phyloP scores from a whole-genome alignment of 1,140 invertebrate species.

The Yoshiicerus persimilis region DNA sequence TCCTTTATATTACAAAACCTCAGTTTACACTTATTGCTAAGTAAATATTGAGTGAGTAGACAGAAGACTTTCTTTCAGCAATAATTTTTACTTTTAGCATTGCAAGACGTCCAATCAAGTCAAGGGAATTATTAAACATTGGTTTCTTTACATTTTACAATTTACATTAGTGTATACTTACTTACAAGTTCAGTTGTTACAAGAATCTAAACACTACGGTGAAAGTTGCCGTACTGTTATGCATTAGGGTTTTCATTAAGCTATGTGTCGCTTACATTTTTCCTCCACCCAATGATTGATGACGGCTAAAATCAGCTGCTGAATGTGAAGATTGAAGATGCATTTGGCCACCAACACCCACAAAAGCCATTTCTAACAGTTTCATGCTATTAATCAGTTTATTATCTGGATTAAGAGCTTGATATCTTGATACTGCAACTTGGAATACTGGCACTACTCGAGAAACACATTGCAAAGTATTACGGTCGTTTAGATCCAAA shows the following conservation, averaged over 20 bases:
- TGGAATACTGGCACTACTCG: conserved; percentile 46
- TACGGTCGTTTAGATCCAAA: conserved; percentile 28
- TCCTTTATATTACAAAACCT: background rate
- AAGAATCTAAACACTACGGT: background rate
- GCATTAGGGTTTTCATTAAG: background rate
- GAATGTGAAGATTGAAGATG: background rate
- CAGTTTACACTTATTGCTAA: background rate
- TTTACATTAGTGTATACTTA: background rate
- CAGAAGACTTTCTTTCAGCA: background rate
- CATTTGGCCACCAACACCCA: conserved; percentile 28
- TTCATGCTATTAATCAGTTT: conserved; percentile 34
- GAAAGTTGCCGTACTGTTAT: background rate
- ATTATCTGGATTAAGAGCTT: conserved; percentile 33
- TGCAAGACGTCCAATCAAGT: background rate
- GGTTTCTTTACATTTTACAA: background rate
- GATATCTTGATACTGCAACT: conserved; percentile 30
- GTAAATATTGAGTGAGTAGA: background rate
- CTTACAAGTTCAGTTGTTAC: too few species aligned
- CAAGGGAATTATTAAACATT: background rate
- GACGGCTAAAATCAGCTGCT: background rate
- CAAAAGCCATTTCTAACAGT: conserved; percentile 46
- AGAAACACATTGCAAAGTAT: conserved; percentile 33
- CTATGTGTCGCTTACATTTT: background rate
- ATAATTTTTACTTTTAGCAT: background rate
- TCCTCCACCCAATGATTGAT: background rate